phyloP scores from a whole-genome alignment of 2,113 vertebrate species.

The Cynocephalus volans region DNA sequence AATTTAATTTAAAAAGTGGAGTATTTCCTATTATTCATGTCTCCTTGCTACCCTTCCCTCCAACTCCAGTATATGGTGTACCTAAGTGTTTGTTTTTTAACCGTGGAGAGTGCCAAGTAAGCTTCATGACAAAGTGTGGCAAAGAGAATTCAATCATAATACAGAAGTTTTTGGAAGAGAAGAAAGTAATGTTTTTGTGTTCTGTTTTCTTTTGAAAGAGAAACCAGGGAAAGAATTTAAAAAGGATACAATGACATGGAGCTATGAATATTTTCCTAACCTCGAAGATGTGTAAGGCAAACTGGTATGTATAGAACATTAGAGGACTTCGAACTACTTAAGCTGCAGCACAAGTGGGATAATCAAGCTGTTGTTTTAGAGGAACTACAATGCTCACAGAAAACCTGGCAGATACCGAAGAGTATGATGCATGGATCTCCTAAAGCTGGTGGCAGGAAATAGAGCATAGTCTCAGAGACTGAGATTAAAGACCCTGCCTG shows the following conservation, averaged over 20 bases:
- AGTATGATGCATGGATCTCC: background rate
- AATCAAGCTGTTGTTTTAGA: conserved; percentile 18
- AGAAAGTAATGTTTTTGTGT: background rate
- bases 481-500: conserved; percentile 31
- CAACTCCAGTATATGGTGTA: background rate
- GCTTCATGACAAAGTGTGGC: background rate
- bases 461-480: background rate
- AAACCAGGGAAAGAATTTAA: background rate
- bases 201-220: conserved; percentile 37
- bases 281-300: background rate
- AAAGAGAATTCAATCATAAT: background rate
- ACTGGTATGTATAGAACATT: background rate
- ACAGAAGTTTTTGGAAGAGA: background rate
- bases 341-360: background rate
- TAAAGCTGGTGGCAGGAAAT: background rate
- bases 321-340: background rate
- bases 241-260: background rate
- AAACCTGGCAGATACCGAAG: conserved; percentile 50
- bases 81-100: background rate
- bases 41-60: rapidly evolving
- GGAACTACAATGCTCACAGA: background rate
- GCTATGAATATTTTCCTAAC: conserved; percentile 14
- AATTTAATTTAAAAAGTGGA: background rate
- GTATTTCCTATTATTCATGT: background rate
- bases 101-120: background rate